Conservation (phyloP, 2,888 invertebrate species). For the Belgica antarctica region DNA sequence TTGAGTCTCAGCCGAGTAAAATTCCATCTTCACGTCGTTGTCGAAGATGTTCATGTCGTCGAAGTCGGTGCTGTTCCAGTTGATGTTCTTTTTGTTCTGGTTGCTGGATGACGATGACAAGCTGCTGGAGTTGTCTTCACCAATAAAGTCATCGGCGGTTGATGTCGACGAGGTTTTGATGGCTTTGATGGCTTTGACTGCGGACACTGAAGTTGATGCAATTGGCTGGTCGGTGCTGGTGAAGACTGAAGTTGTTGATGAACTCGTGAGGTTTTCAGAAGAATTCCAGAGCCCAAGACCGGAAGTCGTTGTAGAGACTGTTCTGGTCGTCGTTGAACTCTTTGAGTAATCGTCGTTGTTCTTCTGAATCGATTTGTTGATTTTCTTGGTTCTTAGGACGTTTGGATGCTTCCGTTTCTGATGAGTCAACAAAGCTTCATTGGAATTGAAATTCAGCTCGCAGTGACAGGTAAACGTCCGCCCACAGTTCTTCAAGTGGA, state of each 20-base stretch:
- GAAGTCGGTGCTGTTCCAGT: conserved; percentile 27
- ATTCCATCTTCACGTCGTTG: conserved; percentile 34
- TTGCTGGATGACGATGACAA: conserved; percentile 17
- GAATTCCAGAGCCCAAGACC: background rate
- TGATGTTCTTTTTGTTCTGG: conserved; percentile 31
- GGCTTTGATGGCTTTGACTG: background rate
- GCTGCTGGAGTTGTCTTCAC: conserved; percentile 39
- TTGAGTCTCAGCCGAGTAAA: conserved; percentile 39
- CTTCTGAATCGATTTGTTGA: conserved; percentile 5
- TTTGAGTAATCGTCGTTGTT: background rate
- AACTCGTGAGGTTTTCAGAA: background rate
- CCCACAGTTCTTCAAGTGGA: conserved; percentile 46
- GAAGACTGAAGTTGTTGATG: background rate
- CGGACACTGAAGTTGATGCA: background rate
- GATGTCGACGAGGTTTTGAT: conserved; percentile 35
- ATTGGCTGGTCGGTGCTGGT: conserved; percentile 7
- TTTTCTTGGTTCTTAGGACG: background rate
- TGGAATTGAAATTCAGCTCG: conserved; percentile 50
- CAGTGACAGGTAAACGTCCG: conserved; percentile 53
- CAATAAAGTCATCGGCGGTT: conserved; percentile 32
- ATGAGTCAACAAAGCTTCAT: conserved; percentile 54
- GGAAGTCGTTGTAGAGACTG: conserved; percentile 13
- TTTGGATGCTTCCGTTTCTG: conserved; percentile 52
- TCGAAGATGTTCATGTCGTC: conserved; percentile 8
- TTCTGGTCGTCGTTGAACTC: background rate